A percentile compares a stretch with the other conserved stretches of the same genome.
Evolutionary conservation across 2,113 vertebrate genomes (phyloP).

Genomic region (Butorides virescens): DNA sequence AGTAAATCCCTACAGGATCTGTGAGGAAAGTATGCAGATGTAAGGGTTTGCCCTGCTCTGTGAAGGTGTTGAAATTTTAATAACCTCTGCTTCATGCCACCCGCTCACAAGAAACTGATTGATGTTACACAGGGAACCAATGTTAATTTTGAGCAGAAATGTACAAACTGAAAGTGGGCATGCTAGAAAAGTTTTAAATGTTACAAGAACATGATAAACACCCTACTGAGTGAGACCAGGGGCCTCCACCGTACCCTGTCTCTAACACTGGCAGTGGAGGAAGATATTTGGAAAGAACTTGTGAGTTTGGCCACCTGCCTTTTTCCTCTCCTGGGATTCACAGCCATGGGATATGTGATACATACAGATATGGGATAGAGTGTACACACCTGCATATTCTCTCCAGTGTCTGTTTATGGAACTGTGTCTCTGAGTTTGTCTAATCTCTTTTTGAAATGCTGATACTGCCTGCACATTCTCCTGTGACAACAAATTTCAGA

Average conservation of each 20-base stretch:
- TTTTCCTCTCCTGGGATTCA: background rate
- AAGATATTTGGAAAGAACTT: background rate
- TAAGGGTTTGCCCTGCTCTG: background rate
- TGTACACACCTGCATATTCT: background rate
- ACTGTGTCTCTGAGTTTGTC: background rate
- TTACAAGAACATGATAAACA: background rate
- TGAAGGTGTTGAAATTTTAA: background rate
- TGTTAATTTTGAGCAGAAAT: background rate
- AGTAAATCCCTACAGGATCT: background rate
- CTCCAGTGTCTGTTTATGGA: background rate
- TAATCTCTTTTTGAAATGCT: background rate
- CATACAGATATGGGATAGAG: background rate
- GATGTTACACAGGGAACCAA: background rate
- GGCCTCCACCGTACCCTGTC: background rate
- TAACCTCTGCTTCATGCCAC: background rate
- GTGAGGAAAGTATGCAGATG: background rate
- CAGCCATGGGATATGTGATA: accelerated
- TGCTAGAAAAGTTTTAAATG: background rate
- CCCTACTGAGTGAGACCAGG: background rate
- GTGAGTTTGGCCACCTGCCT: background rate
- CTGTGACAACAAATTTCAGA: background rate
- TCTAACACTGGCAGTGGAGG: background rate
- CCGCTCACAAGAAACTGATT: background rate
- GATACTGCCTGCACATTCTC: background rate
- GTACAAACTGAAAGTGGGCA: background rate